Percentiles rank a stretch among this genome's conserved stretches.
Conservation (phyloP, 2,888 invertebrate genomes). For the Chalcis sispes region DNA sequence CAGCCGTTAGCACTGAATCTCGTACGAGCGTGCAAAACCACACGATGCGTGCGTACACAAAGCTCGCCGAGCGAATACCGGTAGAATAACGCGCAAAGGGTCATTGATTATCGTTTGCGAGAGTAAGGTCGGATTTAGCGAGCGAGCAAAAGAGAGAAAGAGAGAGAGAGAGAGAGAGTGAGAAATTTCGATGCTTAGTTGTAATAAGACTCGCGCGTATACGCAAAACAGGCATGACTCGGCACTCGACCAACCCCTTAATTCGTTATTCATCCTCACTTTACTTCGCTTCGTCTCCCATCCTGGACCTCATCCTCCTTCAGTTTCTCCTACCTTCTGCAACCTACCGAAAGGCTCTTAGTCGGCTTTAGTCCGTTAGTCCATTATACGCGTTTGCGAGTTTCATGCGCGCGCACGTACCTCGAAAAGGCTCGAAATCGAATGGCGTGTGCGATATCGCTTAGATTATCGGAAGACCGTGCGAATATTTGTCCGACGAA, state of each 20-base stretch:
- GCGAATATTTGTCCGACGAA: no score
- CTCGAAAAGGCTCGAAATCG: no score
- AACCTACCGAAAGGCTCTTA: constrained; percentile 8
- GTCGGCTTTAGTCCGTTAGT: background rate
- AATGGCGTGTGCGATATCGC: no score
- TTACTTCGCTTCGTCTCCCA: no score
- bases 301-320: background rate
- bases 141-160: constrained; percentile 41
- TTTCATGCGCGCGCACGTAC: constrained; percentile 22
- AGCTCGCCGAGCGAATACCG: background rate
- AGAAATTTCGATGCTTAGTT: constrained; percentile 43
- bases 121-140: no score
- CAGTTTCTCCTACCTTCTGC: background rate
- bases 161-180: constrained; percentile 28
- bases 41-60: constrained; percentile 4
- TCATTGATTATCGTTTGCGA: constrained; percentile 50
- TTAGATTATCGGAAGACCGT: no score
- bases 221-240: constrained; percentile 14
- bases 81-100: constrained; percentile 21
- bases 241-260: constrained; percentile 40
- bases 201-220: constrained; percentile 37
- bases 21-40: constrained; percentile 7
- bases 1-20: background rate
- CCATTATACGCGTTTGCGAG: constrained; percentile 24
- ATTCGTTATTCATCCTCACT: constrained; percentile 53